Evolutionary conservation across 2,113 vertebrate genomes (phyloP).

Genomic region (Dasyornis broadbenti): DNA sequence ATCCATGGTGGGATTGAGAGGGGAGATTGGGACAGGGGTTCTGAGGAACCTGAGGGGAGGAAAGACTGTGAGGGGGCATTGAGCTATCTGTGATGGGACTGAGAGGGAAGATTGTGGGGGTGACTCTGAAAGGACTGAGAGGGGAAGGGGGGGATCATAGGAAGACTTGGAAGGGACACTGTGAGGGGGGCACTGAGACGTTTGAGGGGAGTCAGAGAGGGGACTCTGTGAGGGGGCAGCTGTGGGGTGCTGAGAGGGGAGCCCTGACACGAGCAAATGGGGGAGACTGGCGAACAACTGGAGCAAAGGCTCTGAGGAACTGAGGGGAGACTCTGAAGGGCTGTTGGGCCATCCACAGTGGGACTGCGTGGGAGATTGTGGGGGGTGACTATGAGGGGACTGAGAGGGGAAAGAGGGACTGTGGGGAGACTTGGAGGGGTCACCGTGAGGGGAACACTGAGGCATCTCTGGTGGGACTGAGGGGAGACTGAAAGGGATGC

Average conservation of each 20-base stretch:
- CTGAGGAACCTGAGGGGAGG: neutral
- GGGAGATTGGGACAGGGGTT: no score
- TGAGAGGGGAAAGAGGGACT: neutral
- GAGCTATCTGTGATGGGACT: neutral
- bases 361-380: no score
- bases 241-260: neutral
- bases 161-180: neutral
- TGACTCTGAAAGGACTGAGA: neutral
- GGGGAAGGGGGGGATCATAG: neutral
- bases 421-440: neutral
- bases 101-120: neutral
- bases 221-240: neutral
- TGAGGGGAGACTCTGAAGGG: neutral
- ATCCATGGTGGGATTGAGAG: no score
- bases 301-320: neutral
- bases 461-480: neutral
- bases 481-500: neutral
- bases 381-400: neutral
- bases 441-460: neutral
- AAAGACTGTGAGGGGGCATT: neutral
- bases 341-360: neutral
- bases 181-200: neutral
- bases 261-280: no score
- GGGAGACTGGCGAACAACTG: neutral
- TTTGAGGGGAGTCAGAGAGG: neutral